Percentiles rank a stretch among this genome's conserved stretches.
Conservation (phyloP, 2,113 vertebrate species). For the Anoura caudifer region DNA sequence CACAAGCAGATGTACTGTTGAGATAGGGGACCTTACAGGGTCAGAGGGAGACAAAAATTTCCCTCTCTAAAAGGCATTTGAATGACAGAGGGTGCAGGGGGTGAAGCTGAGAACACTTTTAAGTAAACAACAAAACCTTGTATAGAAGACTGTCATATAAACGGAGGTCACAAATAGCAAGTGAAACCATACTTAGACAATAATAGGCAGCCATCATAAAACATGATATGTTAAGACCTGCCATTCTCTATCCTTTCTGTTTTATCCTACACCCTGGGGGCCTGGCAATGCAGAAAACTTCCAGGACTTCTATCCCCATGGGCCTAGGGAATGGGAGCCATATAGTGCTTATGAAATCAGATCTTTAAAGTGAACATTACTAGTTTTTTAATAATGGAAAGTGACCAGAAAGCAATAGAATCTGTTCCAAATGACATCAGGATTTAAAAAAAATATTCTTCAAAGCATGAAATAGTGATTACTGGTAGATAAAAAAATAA, state of each 20-base stretch:
- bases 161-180: background rate
- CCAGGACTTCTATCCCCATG: background rate
- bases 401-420: background rate
- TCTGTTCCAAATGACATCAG: background rate
- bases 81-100: background rate
- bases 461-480: background rate
- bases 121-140: background rate
- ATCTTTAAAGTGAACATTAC: background rate
- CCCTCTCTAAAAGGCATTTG: background rate
- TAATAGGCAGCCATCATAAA: background rate
- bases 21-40: background rate
- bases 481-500: background rate
- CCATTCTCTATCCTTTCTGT: background rate
- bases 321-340: background rate
- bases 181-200: background rate
- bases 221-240: background rate
- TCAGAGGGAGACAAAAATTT: background rate
- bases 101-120: background rate
- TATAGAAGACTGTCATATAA: background rate
- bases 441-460: background rate
- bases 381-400: background rate
- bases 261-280: background rate
- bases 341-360: background rate
- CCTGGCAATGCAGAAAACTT: background rate
- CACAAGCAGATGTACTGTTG: background rate